Base-by-base conservation (phyloP, 2,113 vertebrate species). In the Scalopus aquaticus region DNA sequence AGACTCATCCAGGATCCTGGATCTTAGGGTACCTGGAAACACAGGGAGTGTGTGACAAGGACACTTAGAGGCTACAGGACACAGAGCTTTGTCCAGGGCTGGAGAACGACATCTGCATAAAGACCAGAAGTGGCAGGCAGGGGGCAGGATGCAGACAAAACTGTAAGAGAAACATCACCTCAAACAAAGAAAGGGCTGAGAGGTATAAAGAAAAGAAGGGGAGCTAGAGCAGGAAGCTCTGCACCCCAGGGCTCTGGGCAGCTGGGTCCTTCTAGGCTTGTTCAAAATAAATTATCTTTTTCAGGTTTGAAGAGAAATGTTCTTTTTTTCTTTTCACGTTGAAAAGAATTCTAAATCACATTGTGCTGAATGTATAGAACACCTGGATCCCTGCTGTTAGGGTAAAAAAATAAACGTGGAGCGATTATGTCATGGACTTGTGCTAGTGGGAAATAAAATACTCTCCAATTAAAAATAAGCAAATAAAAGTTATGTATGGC, bases 81-180 rank as follows among this genome's bases (percentile, higher is more conserved):
- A 84, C 86, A 84, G 26, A 69, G 46, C 72, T 92, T 95, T 80
- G 92, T 96, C 65, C 15, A 73, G 67, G 67, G 17, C 86, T 88
- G 80, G 49, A 88, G n/a, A 94, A 73, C 10, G 35, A 58, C 56
- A 79, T 56, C 1, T 49, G 32, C 78, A 94, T 44, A 60, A 51
- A 89, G 79, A 42, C 56, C 91, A 76, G 44, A 42, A 82, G 51
- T 24, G 69, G 37, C 78, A 91, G 81, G 69, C 82, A 58, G 73
- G 15, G 12, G 78, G 74, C 54, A 92, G 80, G 73, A 88, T 39
- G 22, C 85, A 39, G 88, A 69, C 62, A 54, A 80, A 67, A 46
- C 85, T 88, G 65, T 42, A 62, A 22, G 39, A 69, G 30, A 69
- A 91, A 17, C 32, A 32, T 26, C 60, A 35, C 49, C 62, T 64